A percentile compares a stretch with the other conserved stretches of the same genome.
Evolutionary conservation across 2,113 vertebrate genomes (phyloP).

Genomic region (Sterna hirundo): DNA sequence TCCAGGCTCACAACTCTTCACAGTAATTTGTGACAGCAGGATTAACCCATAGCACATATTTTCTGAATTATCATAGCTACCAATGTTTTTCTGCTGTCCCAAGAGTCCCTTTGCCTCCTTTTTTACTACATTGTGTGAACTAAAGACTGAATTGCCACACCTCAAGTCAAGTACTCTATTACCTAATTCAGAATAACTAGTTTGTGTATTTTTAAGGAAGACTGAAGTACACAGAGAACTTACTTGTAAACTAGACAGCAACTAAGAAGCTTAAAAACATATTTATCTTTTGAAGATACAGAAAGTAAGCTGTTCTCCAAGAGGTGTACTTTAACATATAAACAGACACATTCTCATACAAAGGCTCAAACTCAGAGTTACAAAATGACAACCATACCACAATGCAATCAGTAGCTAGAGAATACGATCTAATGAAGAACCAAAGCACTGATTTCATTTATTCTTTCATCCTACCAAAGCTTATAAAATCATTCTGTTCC

Average conservation of each 20-base stretch:
- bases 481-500: not conserved
- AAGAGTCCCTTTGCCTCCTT: not conserved
- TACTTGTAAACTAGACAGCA: not conserved
- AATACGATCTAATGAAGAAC: not conserved
- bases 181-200: not conserved
- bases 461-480: not conserved
- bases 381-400: not conserved
- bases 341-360: not conserved
- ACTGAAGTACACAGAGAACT: not conserved
- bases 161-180: not conserved
- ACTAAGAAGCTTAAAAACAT: not conserved
- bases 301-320: not conserved
- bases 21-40: not conserved
- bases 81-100: not conserved
- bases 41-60: not conserved
- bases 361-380: not conserved
- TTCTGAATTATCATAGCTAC: not conserved
- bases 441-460: not conserved
- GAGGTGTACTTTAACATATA: not conserved
- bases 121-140: not conserved
- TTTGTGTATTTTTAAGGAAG: not conserved
- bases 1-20: not conserved
- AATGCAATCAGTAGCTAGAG: not conserved
- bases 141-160: not conserved
- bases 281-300: not conserved